These are phyloP conservation scores for Myripristis murdjan DNA, from an alignment of 2,797 vertebrate genomes.

Conservation along the genomic window DNA sequence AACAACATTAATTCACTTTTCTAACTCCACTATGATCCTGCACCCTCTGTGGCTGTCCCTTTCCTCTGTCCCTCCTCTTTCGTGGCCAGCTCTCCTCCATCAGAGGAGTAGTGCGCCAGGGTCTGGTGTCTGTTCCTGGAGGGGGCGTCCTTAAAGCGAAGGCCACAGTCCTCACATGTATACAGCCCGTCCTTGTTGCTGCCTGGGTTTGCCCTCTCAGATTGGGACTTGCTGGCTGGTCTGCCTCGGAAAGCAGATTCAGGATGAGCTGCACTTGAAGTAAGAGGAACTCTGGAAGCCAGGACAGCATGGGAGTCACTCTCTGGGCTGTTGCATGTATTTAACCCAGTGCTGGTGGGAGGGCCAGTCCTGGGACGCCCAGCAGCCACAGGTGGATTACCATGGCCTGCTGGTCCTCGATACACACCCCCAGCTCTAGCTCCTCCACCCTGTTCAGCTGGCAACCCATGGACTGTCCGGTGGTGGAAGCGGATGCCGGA, in stretches of 20 bases:
- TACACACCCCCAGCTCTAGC: conserved; percentile 4
- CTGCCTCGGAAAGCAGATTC: not conserved
- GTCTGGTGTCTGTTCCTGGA: conserved; percentile 87
- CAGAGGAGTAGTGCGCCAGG: conserved; percentile 80
- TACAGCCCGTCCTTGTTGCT: conserved; percentile 64
- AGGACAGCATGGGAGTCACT: not conserved
- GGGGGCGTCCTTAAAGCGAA: conserved; percentile 83
- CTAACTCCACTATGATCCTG: not conserved
- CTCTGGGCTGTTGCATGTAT: not conserved
- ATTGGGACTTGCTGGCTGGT: conserved; percentile 38
- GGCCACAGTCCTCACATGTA: conserved; percentile 87
- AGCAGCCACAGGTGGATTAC: not conserved
- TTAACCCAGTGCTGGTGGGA: not conserved
- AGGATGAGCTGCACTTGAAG: not conserved
- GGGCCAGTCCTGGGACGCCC: conserved; percentile 69
- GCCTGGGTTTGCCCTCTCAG: conserved; percentile 29
- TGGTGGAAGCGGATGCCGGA: conserved; percentile 88
- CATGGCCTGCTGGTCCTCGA: conserved; percentile 55
- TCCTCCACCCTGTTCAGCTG: conserved; percentile 65
- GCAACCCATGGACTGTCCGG: conserved; percentile 83
- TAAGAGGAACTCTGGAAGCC: conserved; percentile 23
- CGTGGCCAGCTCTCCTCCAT: conserved; percentile 55
- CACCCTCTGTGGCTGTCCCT: conserved; percentile 29
- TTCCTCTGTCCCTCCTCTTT: conserved; percentile 30
- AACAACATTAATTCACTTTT: conserved; percentile 3